Base-by-base conservation (phyloP, 92 coral and sea anemone genomes). In the Chrysogorgia sp. region DNA sequence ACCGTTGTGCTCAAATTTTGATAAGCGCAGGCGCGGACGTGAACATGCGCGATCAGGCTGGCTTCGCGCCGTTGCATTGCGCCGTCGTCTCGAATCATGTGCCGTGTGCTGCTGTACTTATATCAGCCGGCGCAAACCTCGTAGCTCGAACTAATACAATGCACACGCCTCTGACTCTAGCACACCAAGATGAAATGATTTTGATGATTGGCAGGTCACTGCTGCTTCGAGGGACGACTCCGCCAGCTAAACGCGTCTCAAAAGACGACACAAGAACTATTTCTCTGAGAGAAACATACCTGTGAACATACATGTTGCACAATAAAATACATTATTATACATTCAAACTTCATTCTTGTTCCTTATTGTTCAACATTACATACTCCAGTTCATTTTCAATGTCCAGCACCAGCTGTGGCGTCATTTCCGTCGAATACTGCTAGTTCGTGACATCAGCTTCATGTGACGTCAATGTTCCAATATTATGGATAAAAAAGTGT, bases 21-120 rank as follows among this genome's bases (percentile, higher is more conserved):
- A 66, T 96, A 20, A 92, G 92, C 37, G 91, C 88, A 19, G 97
- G 99, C 30, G 97, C 97, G 37, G 60, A 91, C 24, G 92, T 96
- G 22, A 70, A 89, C 71, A 76, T 61, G 4, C 76, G 30, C 24
- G 92, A 90, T 69, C 85, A 66, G 6, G 40, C 30, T 0, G 97
- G 92, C 0, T 91, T 96, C 88, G 86, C 92, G 0, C 96, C 99
- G 0, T 34, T 96, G 17, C 99, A 91, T 56, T 93, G 92, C 68
- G 97, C 99, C 0, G 99, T 92, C 20, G 90, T 85, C 47, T 92
- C 90, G 48, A 96, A 89, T 10, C 89, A 92, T 57, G 61, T 88
- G 31, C 84, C 67, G 19, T 96, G 99, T 58, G 96, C 90, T 0
- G 34, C 84, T 33, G 91, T 88, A 25, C 70, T 96, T 28, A 83